These are phyloP conservation scores for Sebastes diaconus DNA, from an alignment of 2,797 vertebrate species.

Conservation along the genomic window DNA sequence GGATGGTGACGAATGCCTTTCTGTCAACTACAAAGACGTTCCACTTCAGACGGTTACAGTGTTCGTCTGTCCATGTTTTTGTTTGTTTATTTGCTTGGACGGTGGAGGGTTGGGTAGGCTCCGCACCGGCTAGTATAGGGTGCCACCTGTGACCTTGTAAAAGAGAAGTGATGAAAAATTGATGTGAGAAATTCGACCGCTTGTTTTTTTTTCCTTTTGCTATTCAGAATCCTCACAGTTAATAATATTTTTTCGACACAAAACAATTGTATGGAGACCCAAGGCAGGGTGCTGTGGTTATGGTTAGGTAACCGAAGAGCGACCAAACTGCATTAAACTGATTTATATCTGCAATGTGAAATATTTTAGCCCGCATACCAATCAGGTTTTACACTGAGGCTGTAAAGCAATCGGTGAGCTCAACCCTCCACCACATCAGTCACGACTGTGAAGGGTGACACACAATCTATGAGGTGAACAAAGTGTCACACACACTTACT, in stretches of 20 bases:
- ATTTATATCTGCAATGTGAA: constrained; percentile 62
- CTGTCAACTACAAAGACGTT: constrained; percentile 22
- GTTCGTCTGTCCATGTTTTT: constrained; percentile 22
- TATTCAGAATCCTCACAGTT: constrained; percentile 63
- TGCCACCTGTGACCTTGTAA: constrained; percentile 81
- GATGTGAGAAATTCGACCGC: constrained; percentile 76
- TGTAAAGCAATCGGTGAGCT: constrained; percentile 62
- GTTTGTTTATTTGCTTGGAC: constrained; percentile 45
- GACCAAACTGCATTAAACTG: constrained; percentile 36
- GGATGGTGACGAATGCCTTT: constrained; percentile 24
- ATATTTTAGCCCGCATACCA: constrained; percentile 45
- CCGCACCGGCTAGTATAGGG: constrained; percentile 55
- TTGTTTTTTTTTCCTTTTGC: constrained; percentile 61
- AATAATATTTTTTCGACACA: constrained; percentile 36
- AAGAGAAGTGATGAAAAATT: constrained; percentile 82
- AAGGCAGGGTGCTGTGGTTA: background rate
- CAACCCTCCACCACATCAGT: constrained; percentile 53
- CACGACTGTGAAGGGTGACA: constrained; percentile 19
- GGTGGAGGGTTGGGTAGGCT: constrained; percentile 33
- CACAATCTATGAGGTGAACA: constrained; percentile 4
- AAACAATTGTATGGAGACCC: background rate
- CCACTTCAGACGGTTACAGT: background rate
- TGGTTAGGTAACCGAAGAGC: constrained; percentile 16
- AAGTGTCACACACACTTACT: constrained; percentile 6
- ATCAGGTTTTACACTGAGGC: constrained; percentile 53